Conservation (phyloP, 2,797 vertebrate genomes). For the Myotis myotis region DNA sequence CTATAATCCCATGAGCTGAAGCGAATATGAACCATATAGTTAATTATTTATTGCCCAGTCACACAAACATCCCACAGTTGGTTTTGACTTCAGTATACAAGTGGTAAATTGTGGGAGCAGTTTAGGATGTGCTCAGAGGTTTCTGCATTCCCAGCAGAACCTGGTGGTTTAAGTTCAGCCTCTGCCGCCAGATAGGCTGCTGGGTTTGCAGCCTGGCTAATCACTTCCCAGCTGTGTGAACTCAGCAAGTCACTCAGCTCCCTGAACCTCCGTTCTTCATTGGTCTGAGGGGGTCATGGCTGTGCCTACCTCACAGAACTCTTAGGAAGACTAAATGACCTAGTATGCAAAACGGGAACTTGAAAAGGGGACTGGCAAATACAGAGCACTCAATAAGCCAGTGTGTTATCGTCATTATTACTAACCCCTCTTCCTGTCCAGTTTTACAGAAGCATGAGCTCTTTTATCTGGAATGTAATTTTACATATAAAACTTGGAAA, state of each 20-base stretch:
- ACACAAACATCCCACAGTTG: slow-evolving; percentile 24
- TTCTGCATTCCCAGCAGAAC: neutral
- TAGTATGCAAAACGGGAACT: neutral
- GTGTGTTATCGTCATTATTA: neutral
- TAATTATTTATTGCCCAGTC: slow-evolving; percentile 49
- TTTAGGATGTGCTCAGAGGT: slow-evolving; percentile 5
- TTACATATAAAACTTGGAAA: neutral
- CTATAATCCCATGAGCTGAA: slow-evolving; percentile 46
- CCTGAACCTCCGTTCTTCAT: neutral
- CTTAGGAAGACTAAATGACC: neutral
- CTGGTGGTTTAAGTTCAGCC: neutral
- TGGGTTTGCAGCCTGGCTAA: neutral
- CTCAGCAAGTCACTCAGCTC: neutral
- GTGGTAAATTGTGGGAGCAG: neutral
- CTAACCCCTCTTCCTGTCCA: neutral
- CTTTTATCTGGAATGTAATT: neutral
- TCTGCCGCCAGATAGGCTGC: neutral
- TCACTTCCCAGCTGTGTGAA: neutral
- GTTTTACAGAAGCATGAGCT: neutral
- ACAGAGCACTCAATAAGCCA: neutral
- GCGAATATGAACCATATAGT: slow-evolving; percentile 26
- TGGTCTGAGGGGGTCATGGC: neutral
- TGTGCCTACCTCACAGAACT: neutral
- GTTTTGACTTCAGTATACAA: slow-evolving; percentile 28
- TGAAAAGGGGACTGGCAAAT: neutral